Evolutionary conservation across 1,140 invertebrate genomes (phyloP), one percentile per base, ranked within the genome.

Genomic region (Cyrtorhinus lividipennis): DNA sequence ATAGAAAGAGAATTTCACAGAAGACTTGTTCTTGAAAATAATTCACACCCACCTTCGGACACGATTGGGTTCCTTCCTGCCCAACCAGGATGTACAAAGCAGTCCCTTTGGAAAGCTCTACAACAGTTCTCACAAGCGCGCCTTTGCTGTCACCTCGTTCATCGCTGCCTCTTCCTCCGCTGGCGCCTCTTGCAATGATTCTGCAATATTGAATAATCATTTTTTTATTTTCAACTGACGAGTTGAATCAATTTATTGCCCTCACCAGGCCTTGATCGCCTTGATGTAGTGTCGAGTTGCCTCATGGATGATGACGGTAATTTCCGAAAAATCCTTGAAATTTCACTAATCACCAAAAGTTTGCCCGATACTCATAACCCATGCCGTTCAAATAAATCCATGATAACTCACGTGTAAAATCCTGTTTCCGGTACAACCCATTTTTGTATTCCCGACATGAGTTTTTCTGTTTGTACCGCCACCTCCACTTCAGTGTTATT

Each of bases 51-150:
- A 67, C 66, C 61, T 65, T 67, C 22, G 18, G 15, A 48, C 88
- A 92, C 1, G 88, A 87, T 69, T 83, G 83, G 2, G 77, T 78
- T 23, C 91, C 91, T 68, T 85, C 81, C 71, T 95, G 91, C 0
- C 91, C 91, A 12, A 93, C 78, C 15, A 92, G 73, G 66, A 92
- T 83, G 67, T 87, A 88, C 0, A 95, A 69, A 23, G 82, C 77
- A 65, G 92, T 84, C 0, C 86, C 84, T 68, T 84, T 83, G 59
- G 81, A 79, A 5, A 93, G 74, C 62, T 88, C 84, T 20, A 92
- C 74, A 0, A 91, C 79, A 0, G 83, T 82, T 0, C 86, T 76
- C 0, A 84, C 83, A 13, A 83, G 76, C 0, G 88, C 82, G 1
- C 88, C 90, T 53, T 83, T 77, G 0, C 87, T 85, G 3, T 80